Conservation (phyloP, 2,797 vertebrate species). For the Miichthys miiuy region DNA sequence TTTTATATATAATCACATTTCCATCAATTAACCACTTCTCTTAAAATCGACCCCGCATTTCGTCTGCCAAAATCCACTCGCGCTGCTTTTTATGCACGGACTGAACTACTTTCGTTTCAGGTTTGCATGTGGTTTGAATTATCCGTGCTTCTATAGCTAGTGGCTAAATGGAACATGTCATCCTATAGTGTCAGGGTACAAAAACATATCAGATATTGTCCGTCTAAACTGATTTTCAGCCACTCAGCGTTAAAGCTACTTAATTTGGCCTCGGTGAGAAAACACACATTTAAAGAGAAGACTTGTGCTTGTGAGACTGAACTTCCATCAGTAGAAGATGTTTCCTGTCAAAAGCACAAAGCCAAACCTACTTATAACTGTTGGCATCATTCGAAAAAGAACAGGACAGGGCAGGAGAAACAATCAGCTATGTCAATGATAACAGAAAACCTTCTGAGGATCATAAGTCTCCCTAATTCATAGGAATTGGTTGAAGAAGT, state of each 20-base stretch:
- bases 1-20: slow-evolving; percentile 55
- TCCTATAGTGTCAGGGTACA: slow-evolving; percentile 21
- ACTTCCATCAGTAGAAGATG: not conserved
- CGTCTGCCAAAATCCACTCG: slow-evolving; percentile 50
- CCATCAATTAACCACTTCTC: slow-evolving; percentile 47
- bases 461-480: slow-evolving; percentile 6
- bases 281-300: not conserved
- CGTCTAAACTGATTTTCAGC: slow-evolving; percentile 1
- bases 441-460: slow-evolving; percentile 23
- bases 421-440: slow-evolving; percentile 1
- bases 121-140: slow-evolving; percentile 59
- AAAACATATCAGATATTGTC: slow-evolving; percentile 49
- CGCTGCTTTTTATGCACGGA: not conserved
- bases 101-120: slow-evolving; percentile 12
- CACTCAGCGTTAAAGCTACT: not conserved
- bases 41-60: slow-evolving; percentile 21
- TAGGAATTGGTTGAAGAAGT: slow-evolving; percentile 23
- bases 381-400: not conserved
- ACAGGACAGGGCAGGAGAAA: too few species aligned
- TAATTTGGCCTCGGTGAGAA: not conserved
- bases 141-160: slow-evolving; percentile 14
- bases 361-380: not conserved
- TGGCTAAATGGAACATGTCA: slow-evolving; percentile 43
- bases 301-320: not conserved
- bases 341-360: not conserved